A percentile compares a stretch with the other conserved stretches of the same genome.
These are phyloP conservation scores for Aphodius sticticus DNA, from an alignment of 2,888 invertebrate genomes.

Conservation along the genomic window DNA sequence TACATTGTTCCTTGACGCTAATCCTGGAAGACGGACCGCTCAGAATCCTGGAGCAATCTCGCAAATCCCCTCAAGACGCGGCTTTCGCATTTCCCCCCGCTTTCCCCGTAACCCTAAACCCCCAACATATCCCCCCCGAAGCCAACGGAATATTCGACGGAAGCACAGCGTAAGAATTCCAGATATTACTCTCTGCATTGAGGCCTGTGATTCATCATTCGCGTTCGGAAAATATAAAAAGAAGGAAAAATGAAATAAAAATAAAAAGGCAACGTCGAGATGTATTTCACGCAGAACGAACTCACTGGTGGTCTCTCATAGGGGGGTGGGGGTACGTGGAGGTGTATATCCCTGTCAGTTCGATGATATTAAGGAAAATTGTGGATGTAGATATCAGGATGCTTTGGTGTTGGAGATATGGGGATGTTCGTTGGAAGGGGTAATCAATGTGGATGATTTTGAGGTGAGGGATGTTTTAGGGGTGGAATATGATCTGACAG, in stretches of 20 bases:
- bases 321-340: too few relatives aligned
- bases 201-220: not conserved
- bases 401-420: not conserved
- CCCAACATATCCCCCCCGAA: not conserved
- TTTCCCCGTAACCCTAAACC: not conserved
- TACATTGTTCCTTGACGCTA: slow-evolving; percentile 23
- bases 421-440: not conserved
- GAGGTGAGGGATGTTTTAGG: not conserved
- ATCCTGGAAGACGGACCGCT: slow-evolving; percentile 21
- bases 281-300: too few relatives aligned
- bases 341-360: too few relatives aligned
- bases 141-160: not conserved
- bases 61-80: slow-evolving; percentile 10
- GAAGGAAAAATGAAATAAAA: not conserved
- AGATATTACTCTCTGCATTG: not conserved
- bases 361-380: not conserved
- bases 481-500: not conserved
- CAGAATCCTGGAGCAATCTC: slow-evolving; percentile 19
- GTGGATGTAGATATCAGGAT: not conserved
- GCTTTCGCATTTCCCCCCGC: slow-evolving; percentile 10
- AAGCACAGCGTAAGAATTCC: not conserved
- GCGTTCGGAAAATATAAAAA: not conserved
- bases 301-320: too few relatives aligned
- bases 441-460: not conserved
- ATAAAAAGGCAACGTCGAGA: not conserved